Evolutionary conservation across 2,113 vertebrate genomes (phyloP), one percentile per base, ranked within the genome.

Genomic region (Andinoacara biseriatus): DNA sequence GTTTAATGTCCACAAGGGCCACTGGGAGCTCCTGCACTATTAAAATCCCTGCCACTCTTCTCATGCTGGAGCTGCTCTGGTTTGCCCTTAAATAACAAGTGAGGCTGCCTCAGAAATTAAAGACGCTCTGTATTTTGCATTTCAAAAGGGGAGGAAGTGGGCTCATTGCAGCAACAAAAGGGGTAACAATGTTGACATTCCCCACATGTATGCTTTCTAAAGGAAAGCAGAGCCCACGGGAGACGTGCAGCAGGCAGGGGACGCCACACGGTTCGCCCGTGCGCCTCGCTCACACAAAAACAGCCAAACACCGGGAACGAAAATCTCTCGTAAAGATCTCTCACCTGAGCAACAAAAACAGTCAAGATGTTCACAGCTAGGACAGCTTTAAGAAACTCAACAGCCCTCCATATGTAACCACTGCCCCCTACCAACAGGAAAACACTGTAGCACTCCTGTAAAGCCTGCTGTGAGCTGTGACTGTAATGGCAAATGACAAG

Each of bases 1-100:
- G 90, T 91, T 92, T 92, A 94, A 95, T 87, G 93, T 95, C 95
- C 93, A 95, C 94, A 93, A 83, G 92, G 86, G 88, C 88, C 81
- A 20, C 91, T 88, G 93, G 94, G 95, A 93, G 94, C 92, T 94
- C 93, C 89, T 85, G 83, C 89, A 85, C 93, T 90, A 89, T 91
- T 87, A 92, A 80, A 87, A 54, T 83, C 91, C 88, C 84, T 76
- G 79, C 87, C 31, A 72, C 83, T 82, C 87, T 78, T 72, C 87
- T 82, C 14, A 62, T 69, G 84, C 85, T 58, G 82, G 14, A 74
- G 81, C 87, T 57, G 79, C 56, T 85, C 85, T 40, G 84, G 86
- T 88, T 76, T 61, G 61, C 89, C 91, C 90, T 87, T 89, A 81
- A 91, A 90, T 82, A 88, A 90, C 52, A 60, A 86, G 85, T 2